These are phyloP conservation scores for Archips crataeganus DNA, from an alignment of 2,888 invertebrate species.

Conservation along the genomic window DNA sequence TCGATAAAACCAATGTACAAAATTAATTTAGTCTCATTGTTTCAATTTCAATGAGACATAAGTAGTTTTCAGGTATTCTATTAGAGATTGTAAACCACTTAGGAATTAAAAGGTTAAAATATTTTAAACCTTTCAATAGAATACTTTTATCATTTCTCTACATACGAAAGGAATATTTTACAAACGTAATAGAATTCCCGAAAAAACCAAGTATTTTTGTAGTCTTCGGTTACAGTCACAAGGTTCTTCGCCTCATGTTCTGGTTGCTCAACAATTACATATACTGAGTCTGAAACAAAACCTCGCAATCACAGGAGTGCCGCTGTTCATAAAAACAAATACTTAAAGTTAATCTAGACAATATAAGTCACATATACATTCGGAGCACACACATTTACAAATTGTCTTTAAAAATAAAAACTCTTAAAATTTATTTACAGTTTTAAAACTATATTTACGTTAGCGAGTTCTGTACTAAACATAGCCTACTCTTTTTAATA, in stretches of 20 bases:
- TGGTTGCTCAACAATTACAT: background rate
- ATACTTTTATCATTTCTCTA: constrained; percentile 2
- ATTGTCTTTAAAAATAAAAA: constrained; percentile 62
- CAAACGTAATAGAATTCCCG: background rate
- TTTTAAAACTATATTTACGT: constrained; percentile 59
- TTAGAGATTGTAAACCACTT: background rate
- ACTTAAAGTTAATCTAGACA: constrained; percentile 56
- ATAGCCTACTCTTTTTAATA: constrained; percentile 69
- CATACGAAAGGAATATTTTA: background rate
- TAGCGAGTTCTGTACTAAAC: constrained; percentile 66
- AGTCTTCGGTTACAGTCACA: background rate
- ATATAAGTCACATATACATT: constrained; percentile 78
- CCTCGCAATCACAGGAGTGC: constrained; percentile 32
- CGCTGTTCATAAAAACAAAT: constrained; percentile 47
- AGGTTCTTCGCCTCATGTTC: background rate
- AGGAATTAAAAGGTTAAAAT: constrained; percentile 15
- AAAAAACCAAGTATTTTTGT: constrained; percentile 19
- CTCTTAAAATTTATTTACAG: constrained; percentile 59
- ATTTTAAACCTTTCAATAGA: constrained; percentile 10
- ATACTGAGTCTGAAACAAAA: background rate
- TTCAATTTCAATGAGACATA: background rate
- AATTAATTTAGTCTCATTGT: background rate
- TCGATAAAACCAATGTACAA: background rate
- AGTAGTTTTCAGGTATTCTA: too few relatives aligned
- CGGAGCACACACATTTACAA: constrained; percentile 81